Conservation (phyloP, 30 jellyfish, hydroid and myxozoan genomes). For the Aurelia coerulea region DNA sequence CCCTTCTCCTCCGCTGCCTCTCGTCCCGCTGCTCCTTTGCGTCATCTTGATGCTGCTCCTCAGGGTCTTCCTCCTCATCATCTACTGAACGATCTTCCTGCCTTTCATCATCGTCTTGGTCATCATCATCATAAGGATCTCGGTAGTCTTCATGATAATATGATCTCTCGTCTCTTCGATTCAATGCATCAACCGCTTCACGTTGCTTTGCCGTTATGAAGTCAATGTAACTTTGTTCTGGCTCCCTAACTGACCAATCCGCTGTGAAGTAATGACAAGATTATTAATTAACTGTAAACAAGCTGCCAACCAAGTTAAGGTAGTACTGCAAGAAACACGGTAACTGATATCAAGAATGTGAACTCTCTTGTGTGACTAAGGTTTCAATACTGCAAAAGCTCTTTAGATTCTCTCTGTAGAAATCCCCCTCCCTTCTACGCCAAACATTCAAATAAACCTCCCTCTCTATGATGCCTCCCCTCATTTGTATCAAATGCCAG, state of each 20-base stretch:
- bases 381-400: too few species aligned
- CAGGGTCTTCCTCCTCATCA: constrained; percentile 4
- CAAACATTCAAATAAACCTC: too few species aligned
- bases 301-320: too few species aligned
- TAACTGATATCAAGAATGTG: too few species aligned
- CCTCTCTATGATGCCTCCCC: too few species aligned
- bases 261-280: background rate
- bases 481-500: too few species aligned
- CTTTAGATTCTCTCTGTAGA: too few species aligned
- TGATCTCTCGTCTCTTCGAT: constrained; percentile 11
- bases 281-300: background rate
- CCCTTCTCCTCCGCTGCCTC: background rate
- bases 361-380: too few species aligned
- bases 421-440: too few species aligned
- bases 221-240: constrained; percentile 10
- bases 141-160: background rate
- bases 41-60: constrained; percentile 2
- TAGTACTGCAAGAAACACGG: too few species aligned
- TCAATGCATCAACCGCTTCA: constrained; percentile 31
- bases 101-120: background rate
- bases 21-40: background rate
- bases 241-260: constrained; percentile 9
- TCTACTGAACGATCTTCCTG: too few species aligned
- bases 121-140: constrained; percentile 20
- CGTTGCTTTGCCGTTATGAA: constrained; percentile 34